Conservation (phyloP, 2,797 vertebrate species). For the Pseudochromis fuscus region DNA sequence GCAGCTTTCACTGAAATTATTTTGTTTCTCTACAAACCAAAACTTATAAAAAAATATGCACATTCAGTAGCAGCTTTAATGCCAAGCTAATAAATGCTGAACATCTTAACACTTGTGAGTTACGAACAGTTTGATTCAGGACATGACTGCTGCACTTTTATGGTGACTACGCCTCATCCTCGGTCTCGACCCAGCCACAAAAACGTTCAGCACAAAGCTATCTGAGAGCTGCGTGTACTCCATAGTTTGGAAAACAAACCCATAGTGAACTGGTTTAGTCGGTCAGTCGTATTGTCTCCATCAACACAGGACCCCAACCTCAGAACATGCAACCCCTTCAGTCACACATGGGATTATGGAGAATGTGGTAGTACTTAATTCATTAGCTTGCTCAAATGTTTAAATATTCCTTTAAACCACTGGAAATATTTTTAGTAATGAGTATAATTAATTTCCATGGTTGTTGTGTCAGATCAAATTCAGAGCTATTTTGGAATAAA, state of each 20-base stretch:
- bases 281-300: conserved; percentile 7
- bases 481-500: too few species aligned
- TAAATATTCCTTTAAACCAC: neutral
- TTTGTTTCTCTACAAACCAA: too few species aligned
- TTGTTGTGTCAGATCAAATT: neutral
- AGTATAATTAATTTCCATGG: neutral
- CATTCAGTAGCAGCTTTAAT: neutral
- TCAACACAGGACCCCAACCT: conserved; percentile 10
- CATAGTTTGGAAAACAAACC: conserved; percentile 35
- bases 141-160: neutral
- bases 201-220: conserved; percentile 50
- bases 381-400: too few species aligned
- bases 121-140: neutral
- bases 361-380: too few species aligned
- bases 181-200: conserved; percentile 47
- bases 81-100: neutral
- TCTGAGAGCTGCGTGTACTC: conserved; percentile 19
- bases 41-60: too few species aligned
- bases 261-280: neutral
- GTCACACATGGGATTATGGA: neutral
- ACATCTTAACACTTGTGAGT: neutral
- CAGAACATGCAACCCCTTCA: conserved; percentile 61
- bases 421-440: neutral
- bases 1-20: too few species aligned
- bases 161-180: conserved; percentile 51